Evolutionary conservation across 2,113 vertebrate genomes (phyloP), one percentile per base, ranked within the genome.

Genomic region (Formicarius rufipectus): DNA sequence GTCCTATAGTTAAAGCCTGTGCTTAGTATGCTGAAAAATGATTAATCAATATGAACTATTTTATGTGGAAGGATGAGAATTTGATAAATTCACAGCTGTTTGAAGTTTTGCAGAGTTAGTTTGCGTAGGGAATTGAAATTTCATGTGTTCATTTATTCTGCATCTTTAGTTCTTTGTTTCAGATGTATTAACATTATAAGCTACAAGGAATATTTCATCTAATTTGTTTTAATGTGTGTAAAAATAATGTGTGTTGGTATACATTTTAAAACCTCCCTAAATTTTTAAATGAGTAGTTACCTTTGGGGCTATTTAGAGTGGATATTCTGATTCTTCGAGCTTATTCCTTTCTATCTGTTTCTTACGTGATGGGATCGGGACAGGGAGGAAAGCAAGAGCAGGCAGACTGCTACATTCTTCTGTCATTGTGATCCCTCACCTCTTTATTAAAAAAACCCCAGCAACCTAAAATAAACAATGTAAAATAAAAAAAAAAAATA

Each of bases 311-410:
- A 4, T 62, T 84, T 77, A 56, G 44, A 10, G n/a, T 50, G 7
- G 20, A 14, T 85, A 49, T 53, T 60, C 8, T 44, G 11, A 40
- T 87, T 84, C 17, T 68, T 82, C 31, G 30, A 72, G 18, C 2
- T 45, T 76, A 33, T 18, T 81, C 14, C 25, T 60, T 89, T 89
- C 30, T 67, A 14, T 2, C 30, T 91, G 13, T 72, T 78, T 71
- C 14, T 52, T 63, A 10, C 0, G 1, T 19, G 12, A 4, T 22
- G 31, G 4, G 22, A 42, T 6, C 9, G 8, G 2, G 7, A 4
- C 25, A 37, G 8, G 20, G 16, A 40, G 18, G 33, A 17, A 80
- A 42, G 31, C 25, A 69, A 49, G 53, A 78, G 10, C 0, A 0
- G 42, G 17, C 13, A 69, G 39, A 1, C 20, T n/a, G n/a, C n/a